Conservation (phyloP, 2,888 invertebrate genomes). For the Phaedon cochleariae region DNA sequence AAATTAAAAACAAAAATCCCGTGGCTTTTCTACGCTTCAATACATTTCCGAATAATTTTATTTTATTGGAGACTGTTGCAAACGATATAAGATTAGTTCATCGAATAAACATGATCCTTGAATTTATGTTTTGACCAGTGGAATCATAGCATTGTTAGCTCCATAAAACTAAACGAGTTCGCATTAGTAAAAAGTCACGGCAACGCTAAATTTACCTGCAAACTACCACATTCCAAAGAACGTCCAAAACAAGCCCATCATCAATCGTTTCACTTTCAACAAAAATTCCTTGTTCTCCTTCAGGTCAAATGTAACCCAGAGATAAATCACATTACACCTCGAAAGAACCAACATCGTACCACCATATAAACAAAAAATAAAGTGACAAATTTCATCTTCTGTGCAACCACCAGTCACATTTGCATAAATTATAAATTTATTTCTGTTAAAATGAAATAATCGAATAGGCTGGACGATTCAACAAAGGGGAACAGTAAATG, state of each 20-base stretch:
- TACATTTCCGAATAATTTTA: too few species aligned
- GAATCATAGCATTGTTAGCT: too few species aligned
- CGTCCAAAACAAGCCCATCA: slow-evolving; percentile 16
- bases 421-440: slow-evolving; percentile 22
- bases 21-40: too few species aligned
- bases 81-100: too few species aligned
- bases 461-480: slow-evolving; percentile 27
- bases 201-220: not conserved
- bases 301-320: not conserved
- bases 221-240: slow-evolving; percentile 24
- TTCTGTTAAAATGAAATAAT: slow-evolving; percentile 32
- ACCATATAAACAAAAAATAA: slow-evolving; percentile 14
- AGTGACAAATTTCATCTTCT: slow-evolving; percentile 20
- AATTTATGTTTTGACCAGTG: too few species aligned
- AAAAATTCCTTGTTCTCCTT: slow-evolving; percentile 7
- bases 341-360: slow-evolving; percentile 6
- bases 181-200: not conserved
- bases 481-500: slow-evolving; percentile 36
- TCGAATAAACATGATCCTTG: too few species aligned
- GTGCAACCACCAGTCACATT: slow-evolving; percentile 15
- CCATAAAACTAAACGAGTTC: not conserved
- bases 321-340: slow-evolving; percentile 16
- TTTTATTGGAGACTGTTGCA: too few species aligned
- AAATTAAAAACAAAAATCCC: too few species aligned
- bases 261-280: slow-evolving; percentile 23